Percentiles rank a stretch among this genome's conserved stretches.
phyloP scores from a whole-genome alignment of 2,113 vertebrate genomes.

The Alaudala cheleensis region DNA sequence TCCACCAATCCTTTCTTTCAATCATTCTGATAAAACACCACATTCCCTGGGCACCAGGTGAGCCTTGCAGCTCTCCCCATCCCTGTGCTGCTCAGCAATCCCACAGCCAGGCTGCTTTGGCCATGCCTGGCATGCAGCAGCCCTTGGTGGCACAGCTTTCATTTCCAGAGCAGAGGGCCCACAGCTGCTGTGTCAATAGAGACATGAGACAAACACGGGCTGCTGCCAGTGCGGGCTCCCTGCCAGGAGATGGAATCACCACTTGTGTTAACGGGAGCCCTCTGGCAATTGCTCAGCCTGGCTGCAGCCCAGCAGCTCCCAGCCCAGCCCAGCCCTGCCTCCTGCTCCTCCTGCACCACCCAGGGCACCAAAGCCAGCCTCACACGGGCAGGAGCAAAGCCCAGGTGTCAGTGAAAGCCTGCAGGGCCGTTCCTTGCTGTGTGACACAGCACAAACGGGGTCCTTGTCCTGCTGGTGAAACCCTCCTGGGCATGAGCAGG shows the following conservation, averaged over 20 bases:
- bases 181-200: conserved; percentile 63
- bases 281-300: conserved; percentile 52
- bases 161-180: conserved; percentile 63
- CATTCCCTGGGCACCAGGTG: not conserved
- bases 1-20: not conserved
- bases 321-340: not conserved
- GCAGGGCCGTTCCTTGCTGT: not conserved
- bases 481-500: not conserved
- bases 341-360: not conserved
- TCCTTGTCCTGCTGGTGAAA: not conserved
- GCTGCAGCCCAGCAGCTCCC: not conserved
- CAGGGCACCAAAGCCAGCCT: not conserved
- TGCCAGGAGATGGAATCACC: conserved; percentile 50
- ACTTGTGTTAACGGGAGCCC: conserved; percentile 34
- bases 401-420: not conserved
- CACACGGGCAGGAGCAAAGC: not conserved
- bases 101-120: not conserved
- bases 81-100: not conserved
- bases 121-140: not conserved
- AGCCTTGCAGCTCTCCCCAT: not conserved
- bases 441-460: not conserved
- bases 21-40: rapidly evolving
- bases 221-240: conserved; percentile 36
- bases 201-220: conserved; percentile 61
- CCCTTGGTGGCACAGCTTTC: not conserved